Evolutionary conservation across 64 coral and sea anemone genomes (phyloP).

Genomic region (Cladopsammia gracilis): DNA sequence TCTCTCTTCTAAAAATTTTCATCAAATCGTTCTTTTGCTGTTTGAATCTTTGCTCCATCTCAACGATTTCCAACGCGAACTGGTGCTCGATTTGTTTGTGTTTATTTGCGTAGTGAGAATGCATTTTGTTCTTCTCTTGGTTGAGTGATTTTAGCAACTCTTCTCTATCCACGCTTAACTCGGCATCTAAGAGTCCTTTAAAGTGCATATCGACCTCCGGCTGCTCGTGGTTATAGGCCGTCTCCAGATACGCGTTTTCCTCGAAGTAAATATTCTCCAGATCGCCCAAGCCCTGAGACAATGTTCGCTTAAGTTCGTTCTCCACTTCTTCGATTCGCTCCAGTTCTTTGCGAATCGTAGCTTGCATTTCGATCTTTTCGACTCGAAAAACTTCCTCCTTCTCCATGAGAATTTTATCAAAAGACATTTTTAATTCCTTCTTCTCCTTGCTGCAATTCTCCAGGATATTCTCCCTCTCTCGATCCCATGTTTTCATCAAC

Average conservation of each 20-base stretch:
- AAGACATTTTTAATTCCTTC: slow-evolving; percentile 75
- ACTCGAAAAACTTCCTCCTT: slow-evolving; percentile 76
- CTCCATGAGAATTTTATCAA: slow-evolving; percentile 67
- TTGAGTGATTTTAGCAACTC: slow-evolving; percentile 65
- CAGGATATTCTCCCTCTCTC: slow-evolving; percentile 79
- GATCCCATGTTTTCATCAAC: slow-evolving; percentile 76
- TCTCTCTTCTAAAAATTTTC: slow-evolving; percentile 94
- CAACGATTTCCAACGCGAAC: slow-evolving; percentile 90
- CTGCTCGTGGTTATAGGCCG: slow-evolving; percentile 77
- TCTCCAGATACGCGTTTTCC: slow-evolving; percentile 71
- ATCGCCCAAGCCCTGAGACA: slow-evolving; percentile 82
- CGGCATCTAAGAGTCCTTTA: slow-evolving; percentile 73
- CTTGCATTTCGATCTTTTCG: slow-evolving; percentile 90
- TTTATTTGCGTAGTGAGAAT: slow-evolving; percentile 77
- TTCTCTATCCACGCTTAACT: slow-evolving; percentile 66
- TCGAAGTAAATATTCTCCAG: slow-evolving; percentile 90
- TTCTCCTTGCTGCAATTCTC: slow-evolving; percentile 86
- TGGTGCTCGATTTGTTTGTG: slow-evolving; percentile 90
- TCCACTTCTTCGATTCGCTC: slow-evolving; percentile 96
- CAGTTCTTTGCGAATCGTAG: slow-evolving; percentile 80
- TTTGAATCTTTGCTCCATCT: slow-evolving; percentile 95
- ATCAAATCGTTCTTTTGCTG: slow-evolving; percentile 99
- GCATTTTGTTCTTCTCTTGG: slow-evolving; percentile 85
- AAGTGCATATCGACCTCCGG: slow-evolving; percentile 96
- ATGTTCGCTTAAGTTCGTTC: slow-evolving; percentile 88